Evolutionary conservation across 1,140 invertebrate genomes (phyloP).

Genomic region (Acromyrmex echinatior): DNA sequence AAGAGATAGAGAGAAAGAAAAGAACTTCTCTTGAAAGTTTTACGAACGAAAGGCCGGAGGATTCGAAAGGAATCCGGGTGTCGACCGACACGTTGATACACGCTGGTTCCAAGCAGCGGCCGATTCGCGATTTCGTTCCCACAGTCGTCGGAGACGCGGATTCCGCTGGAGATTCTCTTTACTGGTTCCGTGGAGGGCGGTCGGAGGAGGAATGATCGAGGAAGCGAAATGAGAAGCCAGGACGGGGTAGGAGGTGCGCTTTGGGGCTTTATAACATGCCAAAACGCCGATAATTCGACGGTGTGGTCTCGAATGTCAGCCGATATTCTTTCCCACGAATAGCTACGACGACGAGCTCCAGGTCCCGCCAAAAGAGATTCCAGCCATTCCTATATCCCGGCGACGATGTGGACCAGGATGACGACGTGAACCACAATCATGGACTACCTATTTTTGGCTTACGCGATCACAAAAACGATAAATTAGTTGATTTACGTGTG

Average conservation of each 20-base stretch:
- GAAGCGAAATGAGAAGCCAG: conserved; percentile 35
- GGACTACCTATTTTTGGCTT: conserved; percentile 61
- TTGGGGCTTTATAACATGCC: conserved; percentile 84
- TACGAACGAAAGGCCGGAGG: background rate
- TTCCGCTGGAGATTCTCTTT: conserved; percentile 80
- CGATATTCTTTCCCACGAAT: conserved; percentile 84
- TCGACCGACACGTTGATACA: conserved; percentile 80
- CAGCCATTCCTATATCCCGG: conserved; percentile 80
- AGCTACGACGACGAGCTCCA: conserved; percentile 75
- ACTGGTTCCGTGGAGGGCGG: conserved; percentile 59
- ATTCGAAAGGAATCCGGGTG: conserved; percentile 76
- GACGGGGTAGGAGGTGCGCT: conserved; percentile 59
- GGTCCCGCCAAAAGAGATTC: conserved; percentile 82
- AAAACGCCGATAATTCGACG: conserved; percentile 87
- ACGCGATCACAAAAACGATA: conserved; percentile 84
- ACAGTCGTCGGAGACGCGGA: conserved; percentile 82
- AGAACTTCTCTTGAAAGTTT: conserved; percentile 40
- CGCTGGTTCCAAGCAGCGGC: conserved; percentile 73
- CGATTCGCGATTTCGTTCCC: conserved; percentile 81
- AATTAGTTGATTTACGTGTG: conserved; percentile 85
- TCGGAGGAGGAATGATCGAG: conserved; percentile 28
- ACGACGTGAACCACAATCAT: conserved; percentile 21
- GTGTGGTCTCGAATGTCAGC: conserved; percentile 84
- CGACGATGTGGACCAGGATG: conserved; percentile 55
- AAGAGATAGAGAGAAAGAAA: conserved; percentile 23